Evolutionary conservation across 2,888 invertebrate genomes (phyloP).

Genomic region (Coenonympha glycerion): DNA sequence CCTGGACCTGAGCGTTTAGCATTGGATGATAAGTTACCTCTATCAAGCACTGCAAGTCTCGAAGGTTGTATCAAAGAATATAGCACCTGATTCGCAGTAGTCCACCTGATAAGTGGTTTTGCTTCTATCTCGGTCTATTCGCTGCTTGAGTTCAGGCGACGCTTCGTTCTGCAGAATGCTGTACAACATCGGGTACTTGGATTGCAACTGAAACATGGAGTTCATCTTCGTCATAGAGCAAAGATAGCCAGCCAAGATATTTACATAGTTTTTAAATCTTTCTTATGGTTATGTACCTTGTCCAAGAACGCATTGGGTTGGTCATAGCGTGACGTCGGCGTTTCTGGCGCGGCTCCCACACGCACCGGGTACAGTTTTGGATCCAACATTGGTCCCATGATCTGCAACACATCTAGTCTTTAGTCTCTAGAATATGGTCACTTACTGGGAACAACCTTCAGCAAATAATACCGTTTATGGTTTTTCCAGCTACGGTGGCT

Average conservation of each 20-base stretch:
- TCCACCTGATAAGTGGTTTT: slow-evolving; percentile 79
- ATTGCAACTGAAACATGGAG: slow-evolving; percentile 75
- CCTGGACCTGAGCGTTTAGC: slow-evolving; percentile 75
- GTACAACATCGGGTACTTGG: slow-evolving; percentile 80
- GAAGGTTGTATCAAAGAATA: neutral
- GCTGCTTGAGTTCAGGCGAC: slow-evolving; percentile 73
- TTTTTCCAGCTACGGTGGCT: too few relatives aligned
- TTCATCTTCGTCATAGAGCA: too few relatives aligned
- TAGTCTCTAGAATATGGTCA: neutral
- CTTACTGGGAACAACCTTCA: neutral
- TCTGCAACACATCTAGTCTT: slow-evolving; percentile 45
- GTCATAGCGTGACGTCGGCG: slow-evolving; percentile 69
- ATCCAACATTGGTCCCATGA: slow-evolving; percentile 78
- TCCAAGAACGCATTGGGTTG: slow-evolving; percentile 78
- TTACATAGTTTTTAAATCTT: too few relatives aligned
- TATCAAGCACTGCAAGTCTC: neutral
- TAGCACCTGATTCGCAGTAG: slow-evolving; percentile 65
- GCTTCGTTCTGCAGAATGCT: slow-evolving; percentile 77
- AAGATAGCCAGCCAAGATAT: too few relatives aligned
- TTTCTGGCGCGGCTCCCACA: slow-evolving; percentile 74
- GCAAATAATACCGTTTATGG: too few relatives aligned
- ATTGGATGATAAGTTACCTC: too few relatives aligned
- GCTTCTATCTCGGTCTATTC: slow-evolving; percentile 78
- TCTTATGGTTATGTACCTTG: slow-evolving; percentile 59
- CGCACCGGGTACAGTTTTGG: slow-evolving; percentile 78